Evolutionary conservation across 2,797 vertebrate species (phyloP).

Genomic region (Coracias cyanogaster): DNA sequence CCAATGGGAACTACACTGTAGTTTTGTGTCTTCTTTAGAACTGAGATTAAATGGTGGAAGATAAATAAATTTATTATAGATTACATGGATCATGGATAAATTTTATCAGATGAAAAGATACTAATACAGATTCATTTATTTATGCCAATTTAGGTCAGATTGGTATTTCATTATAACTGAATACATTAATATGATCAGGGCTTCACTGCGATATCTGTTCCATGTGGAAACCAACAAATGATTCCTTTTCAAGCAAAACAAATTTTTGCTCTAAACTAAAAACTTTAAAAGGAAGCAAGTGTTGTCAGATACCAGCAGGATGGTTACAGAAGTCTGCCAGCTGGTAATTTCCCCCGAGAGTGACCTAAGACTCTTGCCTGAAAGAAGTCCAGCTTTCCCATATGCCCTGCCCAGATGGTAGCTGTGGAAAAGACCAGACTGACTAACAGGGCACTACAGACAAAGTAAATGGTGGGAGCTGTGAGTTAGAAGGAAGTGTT

Average conservation of each 20-base stretch:
- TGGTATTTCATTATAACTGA: not conserved
- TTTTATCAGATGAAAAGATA: not conserved
- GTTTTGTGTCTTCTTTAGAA: not conserved
- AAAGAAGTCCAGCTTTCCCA: conserved; percentile 20
- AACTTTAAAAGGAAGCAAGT: not conserved
- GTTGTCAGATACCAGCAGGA: not conserved
- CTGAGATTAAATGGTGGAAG: not conserved
- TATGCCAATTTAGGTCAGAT: not conserved
- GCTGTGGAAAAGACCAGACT: not conserved
- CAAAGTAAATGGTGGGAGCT: not conserved
- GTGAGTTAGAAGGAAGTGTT: not conserved
- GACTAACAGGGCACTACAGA: not conserved
- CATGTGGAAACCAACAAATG: not conserved
- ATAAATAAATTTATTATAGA: not conserved
- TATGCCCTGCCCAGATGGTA: conserved; percentile 42
- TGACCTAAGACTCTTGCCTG: not conserved
- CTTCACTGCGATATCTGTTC: not conserved
- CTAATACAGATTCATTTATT: not conserved
- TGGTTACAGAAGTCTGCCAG: not conserved
- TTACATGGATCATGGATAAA: not conserved
- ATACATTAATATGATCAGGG: not conserved
- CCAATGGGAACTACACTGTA: not conserved
- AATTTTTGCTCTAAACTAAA: not conserved
- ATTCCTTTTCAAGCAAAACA: not conserved
- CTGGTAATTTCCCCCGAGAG: not conserved